phyloP scores from a whole-genome alignment of 2,797 vertebrate genomes.

The Stomatorhinus walkeri region DNA sequence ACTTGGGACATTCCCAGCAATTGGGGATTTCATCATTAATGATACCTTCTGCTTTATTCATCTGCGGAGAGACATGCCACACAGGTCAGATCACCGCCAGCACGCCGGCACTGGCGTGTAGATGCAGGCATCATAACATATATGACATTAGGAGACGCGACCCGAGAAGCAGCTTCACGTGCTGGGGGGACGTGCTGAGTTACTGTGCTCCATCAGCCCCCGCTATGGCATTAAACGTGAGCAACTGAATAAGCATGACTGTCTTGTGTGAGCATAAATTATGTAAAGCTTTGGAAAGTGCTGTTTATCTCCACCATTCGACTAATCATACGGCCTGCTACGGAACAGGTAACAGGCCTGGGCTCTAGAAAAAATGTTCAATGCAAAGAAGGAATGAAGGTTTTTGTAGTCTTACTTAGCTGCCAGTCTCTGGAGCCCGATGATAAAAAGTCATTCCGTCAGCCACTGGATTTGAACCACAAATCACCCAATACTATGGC shows the following conservation, averaged over 20 bases:
- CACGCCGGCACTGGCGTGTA: background rate
- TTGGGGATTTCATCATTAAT: constrained; percentile 97
- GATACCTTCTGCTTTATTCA: constrained; percentile 93
- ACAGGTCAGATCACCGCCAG: background rate
- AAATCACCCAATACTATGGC: background rate
- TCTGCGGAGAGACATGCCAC: constrained; percentile 45
- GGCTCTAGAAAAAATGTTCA: background rate
- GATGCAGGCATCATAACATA: background rate
- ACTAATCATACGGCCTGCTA: background rate
- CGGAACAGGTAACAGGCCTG: background rate
- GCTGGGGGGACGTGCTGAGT: background rate
- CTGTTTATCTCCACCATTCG: background rate
- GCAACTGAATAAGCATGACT: background rate
- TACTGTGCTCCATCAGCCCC: background rate
- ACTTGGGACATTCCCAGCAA: constrained; percentile 98
- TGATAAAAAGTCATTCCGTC: background rate
- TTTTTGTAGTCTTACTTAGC: background rate
- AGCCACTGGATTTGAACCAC: background rate
- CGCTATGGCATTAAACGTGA: background rate
- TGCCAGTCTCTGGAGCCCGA: background rate
- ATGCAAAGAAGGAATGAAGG: background rate
- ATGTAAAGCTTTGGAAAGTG: background rate
- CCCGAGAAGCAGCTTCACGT: background rate
- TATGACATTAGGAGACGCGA: background rate
- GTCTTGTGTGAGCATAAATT: background rate